Percentiles rank a stretch among this genome's conserved stretches.
phyloP scores from a whole-genome alignment of 2,888 invertebrate genomes.

The Morpho helenor region DNA sequence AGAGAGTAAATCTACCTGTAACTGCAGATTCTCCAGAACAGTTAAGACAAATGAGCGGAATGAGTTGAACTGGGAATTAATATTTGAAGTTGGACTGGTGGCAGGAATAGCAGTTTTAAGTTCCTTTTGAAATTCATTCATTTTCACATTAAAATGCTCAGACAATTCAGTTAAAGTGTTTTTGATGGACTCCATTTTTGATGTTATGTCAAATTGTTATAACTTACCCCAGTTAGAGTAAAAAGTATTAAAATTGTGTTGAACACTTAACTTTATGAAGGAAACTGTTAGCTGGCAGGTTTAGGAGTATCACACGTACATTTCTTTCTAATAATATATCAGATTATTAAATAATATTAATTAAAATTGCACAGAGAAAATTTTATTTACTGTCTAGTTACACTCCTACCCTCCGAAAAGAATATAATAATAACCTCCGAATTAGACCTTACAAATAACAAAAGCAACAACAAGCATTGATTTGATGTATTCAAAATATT shows the following conservation, averaged over 20 bases:
- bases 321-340: neutral
- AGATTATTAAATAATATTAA: no score
- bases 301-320: neutral
- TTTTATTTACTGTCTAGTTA: neutral
- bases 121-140: slow-evolving; percentile 12
- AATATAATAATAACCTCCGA: no score
- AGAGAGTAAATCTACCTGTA: neutral
- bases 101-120: neutral
- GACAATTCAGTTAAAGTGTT: no score
- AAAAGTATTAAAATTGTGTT: neutral
- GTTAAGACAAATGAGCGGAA: neutral
- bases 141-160: slow-evolving; percentile 6
- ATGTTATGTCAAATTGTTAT: neutral
- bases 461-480: no score
- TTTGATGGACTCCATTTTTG: neutral
- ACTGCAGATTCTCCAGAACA: no score
- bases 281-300: neutral
- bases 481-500: no score
- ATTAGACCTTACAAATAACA: no score
- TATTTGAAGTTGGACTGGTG: slow-evolving; percentile 8
- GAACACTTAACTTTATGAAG: no score
- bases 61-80: slow-evolving; percentile 2
- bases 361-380: neutral
- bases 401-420: neutral
- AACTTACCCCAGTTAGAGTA: neutral